Evolutionary conservation across 2,797 vertebrate species (phyloP).

Genomic region (Manis javanica): DNA sequence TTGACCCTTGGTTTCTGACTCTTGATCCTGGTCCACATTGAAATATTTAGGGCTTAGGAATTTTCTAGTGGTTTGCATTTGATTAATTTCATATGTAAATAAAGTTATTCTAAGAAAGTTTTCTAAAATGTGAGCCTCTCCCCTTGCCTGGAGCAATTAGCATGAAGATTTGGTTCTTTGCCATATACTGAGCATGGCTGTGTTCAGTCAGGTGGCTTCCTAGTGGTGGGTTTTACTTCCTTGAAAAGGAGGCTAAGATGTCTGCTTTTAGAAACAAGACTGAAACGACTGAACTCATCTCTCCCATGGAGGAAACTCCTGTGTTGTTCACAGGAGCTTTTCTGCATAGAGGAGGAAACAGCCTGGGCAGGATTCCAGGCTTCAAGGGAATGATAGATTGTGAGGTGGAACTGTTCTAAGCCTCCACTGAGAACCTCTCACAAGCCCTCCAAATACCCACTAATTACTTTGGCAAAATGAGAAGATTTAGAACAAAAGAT

Average conservation of each 20-base stretch:
- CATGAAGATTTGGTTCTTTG: background rate
- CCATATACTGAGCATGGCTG: background rate
- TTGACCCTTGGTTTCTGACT: background rate
- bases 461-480: background rate
- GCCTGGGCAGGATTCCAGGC: slow-evolving; percentile 25
- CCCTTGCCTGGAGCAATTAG: background rate
- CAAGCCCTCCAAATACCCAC: slow-evolving; percentile 1
- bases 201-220: background rate
- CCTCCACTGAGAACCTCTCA: background rate
- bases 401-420: slow-evolving; percentile 9
- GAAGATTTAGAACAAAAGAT: background rate
- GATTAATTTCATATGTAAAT: slow-evolving; percentile 24
- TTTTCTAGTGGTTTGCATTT: slow-evolving; percentile 35
- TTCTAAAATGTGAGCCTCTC: background rate
- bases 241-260: slow-evolving; percentile 17
- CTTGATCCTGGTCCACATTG: background rate
- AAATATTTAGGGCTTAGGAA: slow-evolving; percentile 4
- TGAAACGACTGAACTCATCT: background rate
- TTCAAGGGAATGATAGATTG: slow-evolving; percentile 21
- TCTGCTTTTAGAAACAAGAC: slow-evolving; percentile 42
- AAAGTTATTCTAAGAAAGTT: background rate
- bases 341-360: background rate
- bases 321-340: background rate
- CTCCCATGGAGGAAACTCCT: background rate
- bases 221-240: background rate